Percentiles rank a stretch among this genome's conserved stretches.
phyloP scores from a whole-genome alignment of 2,113 vertebrate species.

The Oryzias javanicus region DNA sequence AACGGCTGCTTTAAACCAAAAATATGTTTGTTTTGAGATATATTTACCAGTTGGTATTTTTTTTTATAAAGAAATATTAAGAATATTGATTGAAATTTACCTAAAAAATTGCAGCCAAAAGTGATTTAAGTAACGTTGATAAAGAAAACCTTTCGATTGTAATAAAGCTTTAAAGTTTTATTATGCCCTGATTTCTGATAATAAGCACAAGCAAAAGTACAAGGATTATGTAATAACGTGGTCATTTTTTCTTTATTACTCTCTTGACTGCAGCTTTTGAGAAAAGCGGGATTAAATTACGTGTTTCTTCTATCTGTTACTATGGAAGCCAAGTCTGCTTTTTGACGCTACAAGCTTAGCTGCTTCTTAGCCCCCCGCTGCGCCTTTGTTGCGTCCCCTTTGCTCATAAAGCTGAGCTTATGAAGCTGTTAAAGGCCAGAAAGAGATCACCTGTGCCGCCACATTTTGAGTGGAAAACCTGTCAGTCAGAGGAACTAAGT shows the following conservation, averaged over 20 bases:
- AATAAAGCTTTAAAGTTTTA: background rate
- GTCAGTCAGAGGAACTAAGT: background rate
- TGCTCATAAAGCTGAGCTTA: background rate
- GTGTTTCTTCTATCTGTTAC: too few species aligned
- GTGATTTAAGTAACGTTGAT: background rate
- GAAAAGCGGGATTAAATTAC: background rate
- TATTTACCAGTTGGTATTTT: too few species aligned
- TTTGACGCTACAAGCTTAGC: constrained; percentile 11
- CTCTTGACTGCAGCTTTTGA: background rate
- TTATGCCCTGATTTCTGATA: background rate
- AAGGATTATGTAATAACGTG: background rate
- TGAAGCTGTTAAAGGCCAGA: constrained; percentile 4
- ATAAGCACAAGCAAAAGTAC: too few species aligned
- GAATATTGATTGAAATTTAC: background rate
- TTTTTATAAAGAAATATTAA: too few species aligned
- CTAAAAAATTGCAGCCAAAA: background rate
- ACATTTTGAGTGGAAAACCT: constrained; percentile 3
- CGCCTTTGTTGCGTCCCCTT: background rate
- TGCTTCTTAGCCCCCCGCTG: constrained; percentile 1
- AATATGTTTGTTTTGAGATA: background rate
- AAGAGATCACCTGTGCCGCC: constrained; percentile 6
- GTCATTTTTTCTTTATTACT: background rate
- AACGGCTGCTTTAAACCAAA: background rate
- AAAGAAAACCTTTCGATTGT: constrained; percentile 4
- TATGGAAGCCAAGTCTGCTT: background rate